phyloP scores from a whole-genome alignment of 2,113 vertebrate species.

The Eulacestoma nigropectus region DNA sequence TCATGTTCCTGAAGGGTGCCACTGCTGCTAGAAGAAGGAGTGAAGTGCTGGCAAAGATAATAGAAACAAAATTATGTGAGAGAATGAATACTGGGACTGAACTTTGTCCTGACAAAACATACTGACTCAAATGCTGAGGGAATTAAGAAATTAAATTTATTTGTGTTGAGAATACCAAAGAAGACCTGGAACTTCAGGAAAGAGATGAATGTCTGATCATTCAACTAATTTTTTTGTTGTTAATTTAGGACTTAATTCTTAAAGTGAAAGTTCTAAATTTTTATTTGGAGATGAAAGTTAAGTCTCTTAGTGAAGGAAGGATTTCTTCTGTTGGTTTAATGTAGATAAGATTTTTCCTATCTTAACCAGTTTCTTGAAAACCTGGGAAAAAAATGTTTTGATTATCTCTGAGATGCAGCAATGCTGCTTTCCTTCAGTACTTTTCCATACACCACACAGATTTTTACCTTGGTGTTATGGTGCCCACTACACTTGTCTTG shows the following conservation, averaged over 20 bases:
- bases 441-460: background rate
- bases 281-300: background rate
- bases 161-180: background rate
- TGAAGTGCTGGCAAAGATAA: background rate
- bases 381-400: background rate
- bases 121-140: background rate
- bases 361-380: background rate
- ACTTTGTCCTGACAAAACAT: background rate
- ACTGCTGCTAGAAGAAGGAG: background rate
- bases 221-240: background rate
- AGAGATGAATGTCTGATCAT: background rate
- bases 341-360: background rate
- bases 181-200: background rate
- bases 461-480: background rate
- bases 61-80: background rate
- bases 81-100: background rate
- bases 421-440: background rate
- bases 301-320: background rate
- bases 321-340: background rate
- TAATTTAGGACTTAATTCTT: background rate
- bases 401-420: background rate
- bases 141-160: background rate
- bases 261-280: background rate
- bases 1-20: background rate
- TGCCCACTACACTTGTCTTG: background rate